These are phyloP conservation scores for Baronia brevicornis DNA, from an alignment of 2,888 invertebrate species.

Conservation along the genomic window DNA sequence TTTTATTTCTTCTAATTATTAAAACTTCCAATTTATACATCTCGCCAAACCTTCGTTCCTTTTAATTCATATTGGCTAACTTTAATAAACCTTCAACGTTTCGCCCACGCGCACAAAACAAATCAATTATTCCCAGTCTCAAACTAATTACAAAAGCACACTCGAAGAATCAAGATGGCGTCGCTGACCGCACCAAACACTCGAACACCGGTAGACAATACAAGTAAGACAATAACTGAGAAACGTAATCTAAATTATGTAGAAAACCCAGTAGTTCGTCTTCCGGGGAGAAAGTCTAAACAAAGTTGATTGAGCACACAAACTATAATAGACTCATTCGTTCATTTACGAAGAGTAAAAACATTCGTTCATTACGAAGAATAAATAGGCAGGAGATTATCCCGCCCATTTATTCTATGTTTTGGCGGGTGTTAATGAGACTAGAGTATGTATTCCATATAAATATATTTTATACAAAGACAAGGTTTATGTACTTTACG, in stretches of 20 bases:
- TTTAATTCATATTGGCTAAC: too few relatives aligned
- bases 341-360: constrained; percentile 1
- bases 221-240: constrained; percentile 36
- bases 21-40: too few relatives aligned
- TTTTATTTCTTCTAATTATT: too few relatives aligned
- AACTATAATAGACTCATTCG: constrained; percentile 4
- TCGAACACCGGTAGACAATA: constrained; percentile 33
- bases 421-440: too few relatives aligned
- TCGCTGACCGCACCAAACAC: constrained; percentile 30
- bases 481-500: too few relatives aligned
- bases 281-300: constrained; percentile 48
- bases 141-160: constrained; percentile 39
- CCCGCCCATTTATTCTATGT: too few relatives aligned
- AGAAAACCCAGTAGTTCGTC: constrained; percentile 38
- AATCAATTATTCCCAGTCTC: constrained; percentile 23
- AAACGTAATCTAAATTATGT: constrained; percentile 39
- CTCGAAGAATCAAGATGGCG: constrained; percentile 32
- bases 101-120: constrained; percentile 16
- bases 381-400: constrained; percentile 42
- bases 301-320: constrained; percentile 28
- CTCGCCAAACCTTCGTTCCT: too few relatives aligned
- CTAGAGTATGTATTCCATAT: too few relatives aligned
- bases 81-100: constrained; percentile 9
- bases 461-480: too few relatives aligned
- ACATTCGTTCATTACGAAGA: constrained; percentile 22